phyloP scores from a whole-genome alignment of 2,797 vertebrate genomes.

The Sphenopsis melanotis region DNA sequence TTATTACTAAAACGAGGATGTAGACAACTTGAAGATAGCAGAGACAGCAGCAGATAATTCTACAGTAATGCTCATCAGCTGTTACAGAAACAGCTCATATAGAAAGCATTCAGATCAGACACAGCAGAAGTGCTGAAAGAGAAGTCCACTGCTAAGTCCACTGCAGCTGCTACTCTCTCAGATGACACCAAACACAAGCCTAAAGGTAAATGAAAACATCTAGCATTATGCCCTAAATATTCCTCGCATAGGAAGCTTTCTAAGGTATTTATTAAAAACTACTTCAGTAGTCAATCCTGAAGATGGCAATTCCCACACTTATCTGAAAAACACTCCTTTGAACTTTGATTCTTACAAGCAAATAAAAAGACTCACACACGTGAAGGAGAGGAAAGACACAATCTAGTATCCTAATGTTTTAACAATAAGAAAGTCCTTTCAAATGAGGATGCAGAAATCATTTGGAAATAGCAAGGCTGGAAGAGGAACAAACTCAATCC shows the following conservation, averaged over 20 bases:
- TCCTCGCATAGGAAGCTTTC: background rate
- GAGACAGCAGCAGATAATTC: background rate
- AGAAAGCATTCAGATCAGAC: background rate
- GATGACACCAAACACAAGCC: background rate
- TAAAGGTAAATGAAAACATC: background rate
- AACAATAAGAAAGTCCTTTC: background rate
- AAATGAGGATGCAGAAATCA: background rate
- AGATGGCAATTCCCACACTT: background rate
- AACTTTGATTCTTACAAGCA: background rate
- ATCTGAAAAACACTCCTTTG: background rate
- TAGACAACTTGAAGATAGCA: background rate
- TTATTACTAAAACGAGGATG: background rate
- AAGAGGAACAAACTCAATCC: background rate
- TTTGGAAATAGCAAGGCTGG: background rate
- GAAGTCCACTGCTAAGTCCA: background rate
- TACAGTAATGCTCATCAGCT: background rate
- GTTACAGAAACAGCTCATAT: background rate
- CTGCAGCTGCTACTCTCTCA: background rate
- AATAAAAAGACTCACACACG: background rate
- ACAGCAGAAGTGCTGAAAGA: background rate
- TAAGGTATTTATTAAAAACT: background rate
- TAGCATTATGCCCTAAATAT: background rate
- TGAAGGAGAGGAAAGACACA: background rate
- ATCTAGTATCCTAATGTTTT: background rate
- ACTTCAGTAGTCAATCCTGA: background rate